A percentile compares a stretch with the other conserved stretches of the same genome.
Conservation (phyloP, 2,113 vertebrate genomes). For the sheep (Ovis aries) region DNA sequence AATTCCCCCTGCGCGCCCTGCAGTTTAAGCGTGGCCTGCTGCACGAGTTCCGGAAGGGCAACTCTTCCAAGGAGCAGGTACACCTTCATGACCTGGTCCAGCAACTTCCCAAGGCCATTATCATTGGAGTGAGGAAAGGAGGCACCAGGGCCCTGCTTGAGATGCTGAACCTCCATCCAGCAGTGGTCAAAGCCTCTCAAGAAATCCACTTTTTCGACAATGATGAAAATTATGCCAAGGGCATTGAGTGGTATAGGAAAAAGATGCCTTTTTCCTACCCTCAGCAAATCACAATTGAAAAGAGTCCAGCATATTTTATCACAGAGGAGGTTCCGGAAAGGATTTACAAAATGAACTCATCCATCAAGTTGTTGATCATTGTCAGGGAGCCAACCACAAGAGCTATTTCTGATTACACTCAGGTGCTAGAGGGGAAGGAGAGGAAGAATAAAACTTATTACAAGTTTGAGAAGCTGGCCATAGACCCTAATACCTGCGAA, state of each 20-base stretch:
- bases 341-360: constrained; percentile 98
- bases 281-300: constrained; percentile 97
- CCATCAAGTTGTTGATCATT: constrained; percentile 95
- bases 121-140: constrained; percentile 96
- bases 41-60: constrained; percentile 90
- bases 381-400: constrained; percentile 96
- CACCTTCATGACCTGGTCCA: constrained; percentile 90
- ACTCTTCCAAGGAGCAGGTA: constrained; percentile 90
- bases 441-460: constrained; percentile 97
- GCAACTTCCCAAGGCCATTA: constrained; percentile 95
- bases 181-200: constrained; percentile 97
- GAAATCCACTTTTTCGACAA: constrained; percentile 99
- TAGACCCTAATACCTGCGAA: constrained; percentile 90
- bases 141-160: constrained; percentile 94
- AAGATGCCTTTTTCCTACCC: constrained; percentile 98
- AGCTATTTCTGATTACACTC: constrained; percentile 97
- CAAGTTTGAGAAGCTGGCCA: constrained; percentile 95
- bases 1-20: constrained; percentile 87
- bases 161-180: constrained; percentile 96
- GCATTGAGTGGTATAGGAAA: constrained; percentile 94
- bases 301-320: constrained; percentile 97
- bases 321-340: constrained; percentile 96
- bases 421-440: constrained; percentile 96
- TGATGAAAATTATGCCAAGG: constrained; percentile 93
- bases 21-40: constrained; percentile 91